Evolutionary conservation across 2,797 vertebrate genomes (phyloP).

Genomic region (Xiphorhynchus erythropygius): DNA sequence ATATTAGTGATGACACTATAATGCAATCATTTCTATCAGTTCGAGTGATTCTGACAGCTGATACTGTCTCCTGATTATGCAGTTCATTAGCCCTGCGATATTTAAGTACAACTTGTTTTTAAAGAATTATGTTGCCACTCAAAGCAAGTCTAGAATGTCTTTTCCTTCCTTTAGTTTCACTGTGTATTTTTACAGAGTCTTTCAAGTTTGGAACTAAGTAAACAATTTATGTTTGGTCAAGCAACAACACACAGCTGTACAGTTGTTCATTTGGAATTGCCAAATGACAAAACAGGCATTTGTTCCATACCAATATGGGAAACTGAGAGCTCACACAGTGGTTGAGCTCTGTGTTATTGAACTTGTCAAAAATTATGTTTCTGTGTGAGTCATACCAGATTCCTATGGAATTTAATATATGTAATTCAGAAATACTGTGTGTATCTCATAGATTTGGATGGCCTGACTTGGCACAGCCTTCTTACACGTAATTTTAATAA

Average conservation of each 20-base stretch:
- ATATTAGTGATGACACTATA: background rate
- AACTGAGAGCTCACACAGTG: background rate
- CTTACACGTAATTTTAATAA: background rate
- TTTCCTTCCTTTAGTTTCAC: background rate
- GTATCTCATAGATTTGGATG: background rate
- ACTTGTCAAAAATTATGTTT: background rate
- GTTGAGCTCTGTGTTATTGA: background rate
- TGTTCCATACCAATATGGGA: background rate
- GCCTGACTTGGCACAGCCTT: background rate
- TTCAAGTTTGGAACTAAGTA: background rate
- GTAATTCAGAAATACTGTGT: background rate
- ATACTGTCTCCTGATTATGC: background rate
- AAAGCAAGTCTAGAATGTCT: background rate
- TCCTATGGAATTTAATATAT: background rate
- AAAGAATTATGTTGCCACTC: background rate
- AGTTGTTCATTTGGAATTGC: background rate
- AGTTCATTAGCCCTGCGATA: background rate
- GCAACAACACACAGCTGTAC: background rate
- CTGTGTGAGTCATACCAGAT: background rate
- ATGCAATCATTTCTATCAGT: background rate
- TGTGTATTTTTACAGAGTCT: background rate
- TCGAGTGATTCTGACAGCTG: background rate
- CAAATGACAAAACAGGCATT: background rate
- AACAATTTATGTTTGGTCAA: background rate
- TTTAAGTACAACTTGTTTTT: background rate